These are phyloP conservation scores for Ariopsis seemanni DNA, from an alignment of 2,113 vertebrate genomes.

Conservation along the genomic window DNA sequence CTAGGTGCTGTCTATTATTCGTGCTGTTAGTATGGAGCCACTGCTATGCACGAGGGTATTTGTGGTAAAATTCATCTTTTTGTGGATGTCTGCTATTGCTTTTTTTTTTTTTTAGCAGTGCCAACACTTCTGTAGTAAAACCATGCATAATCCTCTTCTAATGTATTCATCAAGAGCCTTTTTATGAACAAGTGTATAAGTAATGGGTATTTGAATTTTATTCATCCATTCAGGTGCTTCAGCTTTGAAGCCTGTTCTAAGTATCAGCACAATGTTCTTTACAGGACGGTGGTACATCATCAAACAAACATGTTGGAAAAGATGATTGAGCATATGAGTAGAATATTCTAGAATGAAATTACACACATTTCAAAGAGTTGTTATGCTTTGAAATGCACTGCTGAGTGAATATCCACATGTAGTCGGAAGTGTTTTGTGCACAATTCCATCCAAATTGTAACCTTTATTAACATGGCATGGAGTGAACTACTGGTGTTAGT, in stretches of 20 bases:
- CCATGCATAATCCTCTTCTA: neutral
- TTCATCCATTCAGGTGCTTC: conserved; percentile 2
- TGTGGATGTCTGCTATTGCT: neutral
- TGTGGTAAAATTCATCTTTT: neutral
- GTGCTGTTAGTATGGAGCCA: neutral
- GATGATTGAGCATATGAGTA: neutral
- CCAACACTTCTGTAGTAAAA: neutral
- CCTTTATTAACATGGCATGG: neutral
- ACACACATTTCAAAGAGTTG: neutral
- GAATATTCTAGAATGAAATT: neutral
- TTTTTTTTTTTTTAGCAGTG: neutral
- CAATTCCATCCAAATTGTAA: neutral
- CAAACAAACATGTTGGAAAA: neutral
- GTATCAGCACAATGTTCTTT: neutral
- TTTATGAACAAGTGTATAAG: neutral
- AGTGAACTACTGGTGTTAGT: neutral
- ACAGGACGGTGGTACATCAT: neutral
- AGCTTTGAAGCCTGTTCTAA: neutral
- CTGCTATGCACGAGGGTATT: neutral
- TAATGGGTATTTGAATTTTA: neutral
- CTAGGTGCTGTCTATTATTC: neutral
- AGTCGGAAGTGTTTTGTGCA: neutral
- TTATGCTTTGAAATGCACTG: neutral
- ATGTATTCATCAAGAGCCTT: neutral
- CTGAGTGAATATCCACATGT: neutral